Evolutionary conservation across 2,888 invertebrate species (phyloP), one percentile per base, ranked within the genome.

Genomic region (Bembecia ichneumoniformis): DNA sequence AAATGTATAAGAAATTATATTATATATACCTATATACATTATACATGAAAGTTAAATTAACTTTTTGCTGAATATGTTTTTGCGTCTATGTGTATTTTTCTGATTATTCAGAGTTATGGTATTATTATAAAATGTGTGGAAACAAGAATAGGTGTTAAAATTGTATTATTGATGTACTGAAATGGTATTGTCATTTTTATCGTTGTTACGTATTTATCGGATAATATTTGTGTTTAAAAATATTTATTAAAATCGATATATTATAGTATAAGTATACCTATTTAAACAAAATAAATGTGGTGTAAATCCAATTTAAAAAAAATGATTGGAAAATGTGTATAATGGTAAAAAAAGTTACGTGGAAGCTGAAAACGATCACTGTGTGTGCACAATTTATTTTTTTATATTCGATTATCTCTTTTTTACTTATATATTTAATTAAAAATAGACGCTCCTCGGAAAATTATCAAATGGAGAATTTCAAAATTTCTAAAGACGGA

Each of bases 121-220:
- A 59, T 61, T 58, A 52, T 40, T 28, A 28, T 9, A 28, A 28
- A 5, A 28, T 28, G 28, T 28, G 3, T 13, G n/a, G 68, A 69
- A 67, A 64, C 68, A 71, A 72, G 70, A 68, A 59, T 71, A 66
- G 66, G 64, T 66, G 63, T 62, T 56, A 59, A 62, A 49, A 53
- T 52, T 57, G 17, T 44, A 44, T 44, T 72, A 66, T 65, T 64
- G 55, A 60, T 74, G 68, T 76, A 73, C 67, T 66, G 64, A 66
- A 63, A 71, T 67, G 65, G 74, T 77, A 73, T 74, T 28, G 28
- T 28, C 28, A 28, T 60, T 77, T 73, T 47, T 77, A 78, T 76
- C 68, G 73, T 77, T 82, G 81, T 84, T 82, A 77, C 76, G 74
- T 76, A 76, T 75, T 74, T 74, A 76, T 69, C 68, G 56, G 53